Evolutionary conservation across 2,113 vertebrate species (phyloP).

Genomic region (Indicator maculatus): DNA sequence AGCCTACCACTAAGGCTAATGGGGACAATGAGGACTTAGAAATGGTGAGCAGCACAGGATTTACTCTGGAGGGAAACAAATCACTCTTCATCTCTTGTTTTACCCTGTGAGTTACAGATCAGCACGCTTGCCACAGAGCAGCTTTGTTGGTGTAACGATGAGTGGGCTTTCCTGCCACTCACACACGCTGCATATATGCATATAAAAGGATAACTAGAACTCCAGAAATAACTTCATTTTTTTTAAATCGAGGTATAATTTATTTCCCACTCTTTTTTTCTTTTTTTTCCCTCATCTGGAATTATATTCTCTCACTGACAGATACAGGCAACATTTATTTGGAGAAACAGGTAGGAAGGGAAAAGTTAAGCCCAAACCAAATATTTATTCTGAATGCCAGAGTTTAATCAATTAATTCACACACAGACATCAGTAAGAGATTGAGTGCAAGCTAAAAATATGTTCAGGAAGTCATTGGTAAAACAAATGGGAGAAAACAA

Average conservation of each 20-base stretch:
- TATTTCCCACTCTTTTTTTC: neutral
- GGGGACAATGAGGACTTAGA: neutral
- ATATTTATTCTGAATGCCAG: neutral
- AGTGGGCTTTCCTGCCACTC: neutral
- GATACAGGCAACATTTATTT: neutral
- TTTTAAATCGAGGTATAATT: neutral
- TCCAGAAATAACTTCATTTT: neutral
- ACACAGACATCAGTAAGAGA: neutral
- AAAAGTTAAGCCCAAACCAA: neutral
- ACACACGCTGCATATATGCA: neutral
- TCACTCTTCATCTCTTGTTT: neutral
- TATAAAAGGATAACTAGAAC: neutral
- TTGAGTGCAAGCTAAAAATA: neutral
- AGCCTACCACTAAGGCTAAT: neutral
- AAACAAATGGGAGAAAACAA: neutral
- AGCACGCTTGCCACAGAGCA: neutral
- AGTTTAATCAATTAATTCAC: conserved; percentile 18
- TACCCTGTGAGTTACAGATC: neutral
- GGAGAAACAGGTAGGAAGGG: neutral
- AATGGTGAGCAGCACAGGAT: neutral
- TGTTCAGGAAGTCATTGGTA: neutral
- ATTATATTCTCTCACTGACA: neutral
- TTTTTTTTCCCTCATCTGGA: neutral
- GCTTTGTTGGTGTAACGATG: neutral
- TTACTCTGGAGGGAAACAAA: neutral